Base-by-base conservation (phyloP, 2,888 invertebrate species). In the Clanis bilineata region DNA sequence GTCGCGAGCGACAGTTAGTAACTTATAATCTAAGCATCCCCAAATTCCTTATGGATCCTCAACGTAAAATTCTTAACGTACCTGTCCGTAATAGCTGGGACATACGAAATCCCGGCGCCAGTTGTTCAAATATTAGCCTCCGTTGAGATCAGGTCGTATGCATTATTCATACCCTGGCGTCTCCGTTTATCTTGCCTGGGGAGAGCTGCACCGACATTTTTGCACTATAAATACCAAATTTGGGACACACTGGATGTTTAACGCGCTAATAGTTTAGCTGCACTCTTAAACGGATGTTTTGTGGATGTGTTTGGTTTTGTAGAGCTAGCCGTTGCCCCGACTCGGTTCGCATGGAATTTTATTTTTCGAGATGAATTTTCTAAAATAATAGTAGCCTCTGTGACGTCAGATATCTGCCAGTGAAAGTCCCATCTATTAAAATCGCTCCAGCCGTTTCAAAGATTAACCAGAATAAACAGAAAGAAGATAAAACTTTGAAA, bases 61-160 rank as follows among this genome's bases (percentile, higher is more conserved):
- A 15, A 18, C 18, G 7, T 41, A 18, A 41, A 41, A 18, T 1
- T 41, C 12, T 9, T 36, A 36, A 12, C 36, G 12, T 41, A 41
- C 18, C 41, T 41, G 18, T 15, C 18, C 36, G 12, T 36, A 7
- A 36, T 36, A 36, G 36, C 12, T 7, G 41, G 41, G 32, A 18
- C 51, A 51, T n/a, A 45, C 25, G 23, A 28, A 51, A 47, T 10
- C 4, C 15, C 41, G n/a, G 6, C 58, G 63, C 58, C 57, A 43
- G 41, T 44, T 63, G 62, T 58, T 58, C 58, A 56, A 56, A 58
- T 56, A 51, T 51, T 51, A 28, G 51, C 28, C 15, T 7, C 9
- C 18, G 32, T 21, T n/a, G 51, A 51, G 51, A 51, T 51, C 28
- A 32, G 15, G 7, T 18, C 23, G 25, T 12, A 9, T 58, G 32